Evolutionary conservation across 2,797 vertebrate species (phyloP).

Genomic region (Urophycis tenuis): DNA sequence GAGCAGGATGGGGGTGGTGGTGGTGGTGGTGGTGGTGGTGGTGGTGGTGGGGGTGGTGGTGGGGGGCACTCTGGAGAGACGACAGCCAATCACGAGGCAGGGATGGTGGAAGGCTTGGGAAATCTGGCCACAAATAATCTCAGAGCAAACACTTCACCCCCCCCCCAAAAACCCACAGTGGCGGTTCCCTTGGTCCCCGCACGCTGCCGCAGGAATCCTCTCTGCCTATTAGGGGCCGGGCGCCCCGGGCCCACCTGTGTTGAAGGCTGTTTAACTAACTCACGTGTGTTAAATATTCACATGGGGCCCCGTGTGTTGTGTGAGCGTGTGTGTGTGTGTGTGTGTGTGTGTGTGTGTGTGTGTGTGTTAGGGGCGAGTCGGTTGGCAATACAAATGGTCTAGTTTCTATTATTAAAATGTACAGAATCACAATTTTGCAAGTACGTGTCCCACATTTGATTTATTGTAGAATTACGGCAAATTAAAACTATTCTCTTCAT

Average conservation of each 20-base stretch:
- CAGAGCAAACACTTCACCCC: background rate
- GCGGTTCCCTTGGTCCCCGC: background rate
- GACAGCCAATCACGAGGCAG: background rate
- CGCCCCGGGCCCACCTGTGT: background rate
- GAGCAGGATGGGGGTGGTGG: slow-evolving; percentile 43
- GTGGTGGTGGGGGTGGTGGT: too few relatives aligned
- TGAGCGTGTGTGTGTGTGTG: slow-evolving; percentile 8
- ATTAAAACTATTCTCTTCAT: background rate
- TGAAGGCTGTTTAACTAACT: slow-evolving; percentile 1
- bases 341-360: too few relatives aligned
- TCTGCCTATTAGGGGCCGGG: background rate
- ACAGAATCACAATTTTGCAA: slow-evolving; percentile 14
- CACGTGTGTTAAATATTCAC: background rate
- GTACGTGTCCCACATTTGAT: background rate
- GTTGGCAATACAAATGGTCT: slow-evolving; percentile 14
- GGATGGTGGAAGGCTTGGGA: background rate
- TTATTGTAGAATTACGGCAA: background rate
- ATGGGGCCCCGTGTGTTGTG: background rate
- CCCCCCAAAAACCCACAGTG: background rate
- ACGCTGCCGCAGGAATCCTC: background rate
- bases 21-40: slow-evolving; percentile 48
- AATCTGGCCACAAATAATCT: background rate
- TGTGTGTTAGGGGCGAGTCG: background rate
- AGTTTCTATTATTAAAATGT: slow-evolving; percentile 40
- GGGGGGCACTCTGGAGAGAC: slow-evolving; percentile 36